These are phyloP conservation scores for Parazoanthus atlanticus DNA, from an alignment of 92 coral and sea anemone genomes.

Conservation along the genomic window DNA sequence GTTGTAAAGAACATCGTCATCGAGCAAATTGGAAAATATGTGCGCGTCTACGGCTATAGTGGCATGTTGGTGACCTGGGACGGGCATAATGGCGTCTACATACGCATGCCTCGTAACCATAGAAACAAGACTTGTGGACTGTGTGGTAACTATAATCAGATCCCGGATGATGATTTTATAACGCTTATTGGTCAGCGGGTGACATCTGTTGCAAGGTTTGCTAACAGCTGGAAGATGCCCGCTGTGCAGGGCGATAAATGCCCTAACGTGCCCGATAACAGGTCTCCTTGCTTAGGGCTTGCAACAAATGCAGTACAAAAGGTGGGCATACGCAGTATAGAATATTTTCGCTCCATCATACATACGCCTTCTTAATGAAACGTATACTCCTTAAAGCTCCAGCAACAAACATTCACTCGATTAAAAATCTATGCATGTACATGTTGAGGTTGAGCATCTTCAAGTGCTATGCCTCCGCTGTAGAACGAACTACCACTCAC, in stretches of 20 bases:
- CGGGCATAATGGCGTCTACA: slow-evolving; percentile 76
- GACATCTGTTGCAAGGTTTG: slow-evolving; percentile 80
- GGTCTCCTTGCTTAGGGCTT: slow-evolving; percentile 29
- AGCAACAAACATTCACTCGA: background rate
- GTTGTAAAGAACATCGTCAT: slow-evolving; percentile 77
- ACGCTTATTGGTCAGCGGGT: slow-evolving; percentile 75
- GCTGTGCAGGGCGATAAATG: slow-evolving; percentile 63
- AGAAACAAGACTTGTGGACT: slow-evolving; percentile 86
- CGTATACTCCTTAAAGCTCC: background rate
- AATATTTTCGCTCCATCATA: too few species aligned
- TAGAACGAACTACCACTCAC: too few species aligned
- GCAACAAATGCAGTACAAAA: background rate
- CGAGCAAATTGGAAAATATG: slow-evolving; percentile 72
- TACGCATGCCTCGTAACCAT: slow-evolving; percentile 77
- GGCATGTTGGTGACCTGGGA: slow-evolving; percentile 89
- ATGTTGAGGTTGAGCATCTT: too few species aligned
- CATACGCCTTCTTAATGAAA: background rate
- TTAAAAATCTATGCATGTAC: too few species aligned
- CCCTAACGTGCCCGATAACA: slow-evolving; percentile 56
- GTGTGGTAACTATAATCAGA: slow-evolving; percentile 90
- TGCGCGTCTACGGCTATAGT: slow-evolving; percentile 80
- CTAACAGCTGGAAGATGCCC: slow-evolving; percentile 93
- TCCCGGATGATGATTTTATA: slow-evolving; percentile 76
- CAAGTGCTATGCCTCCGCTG: too few species aligned
- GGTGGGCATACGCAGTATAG: background rate